These are phyloP conservation scores for Dendrolimus houi DNA, from an alignment of 2,888 invertebrate genomes.

Conservation along the genomic window DNA sequence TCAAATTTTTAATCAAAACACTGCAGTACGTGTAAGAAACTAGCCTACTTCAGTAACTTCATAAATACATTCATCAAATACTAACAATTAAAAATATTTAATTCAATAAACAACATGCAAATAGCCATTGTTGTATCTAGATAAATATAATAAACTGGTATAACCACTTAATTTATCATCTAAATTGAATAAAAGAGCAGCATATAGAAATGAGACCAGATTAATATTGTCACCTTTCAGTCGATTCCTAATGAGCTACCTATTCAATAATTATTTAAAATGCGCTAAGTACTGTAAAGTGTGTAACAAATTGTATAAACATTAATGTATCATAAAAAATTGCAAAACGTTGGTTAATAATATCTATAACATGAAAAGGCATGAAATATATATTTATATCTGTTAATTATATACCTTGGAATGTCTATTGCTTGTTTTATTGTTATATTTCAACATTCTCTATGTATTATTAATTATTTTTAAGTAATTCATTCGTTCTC, in stretches of 20 bases:
- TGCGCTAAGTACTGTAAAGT: conserved; percentile 45
- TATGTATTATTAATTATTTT: background rate
- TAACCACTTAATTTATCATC: conserved; percentile 23
- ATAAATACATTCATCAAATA: conserved; percentile 42
- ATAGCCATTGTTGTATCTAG: conserved; percentile 5
- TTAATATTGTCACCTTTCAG: conserved; percentile 68
- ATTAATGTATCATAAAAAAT: conserved; percentile 2
- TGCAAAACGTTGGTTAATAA: background rate
- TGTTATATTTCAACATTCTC: conserved; percentile 12
- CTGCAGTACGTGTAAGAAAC: background rate
- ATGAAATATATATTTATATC: conserved; percentile 6
- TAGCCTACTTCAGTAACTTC: conserved; percentile 5
- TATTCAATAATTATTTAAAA: conserved; percentile 29
- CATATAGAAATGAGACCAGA: conserved; percentile 54
- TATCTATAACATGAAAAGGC: background rate
- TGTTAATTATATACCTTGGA: conserved; percentile 12
- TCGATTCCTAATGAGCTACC: conserved; percentile 50
- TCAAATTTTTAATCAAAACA: background rate
- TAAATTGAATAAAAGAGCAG: conserved; percentile 34
- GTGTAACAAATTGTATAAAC: conserved; percentile 24
- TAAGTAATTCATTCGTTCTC: no score
- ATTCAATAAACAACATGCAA: conserved; percentile 9
- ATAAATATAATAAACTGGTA: conserved; percentile 20
- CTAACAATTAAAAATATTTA: conserved; percentile 40
- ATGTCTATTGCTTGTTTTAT: conserved; percentile 32